A percentile compares a stretch with the other conserved stretches of the same genome.
Conservation (phyloP, 2,888 invertebrate genomes). For the Brachylomia viminalis region DNA sequence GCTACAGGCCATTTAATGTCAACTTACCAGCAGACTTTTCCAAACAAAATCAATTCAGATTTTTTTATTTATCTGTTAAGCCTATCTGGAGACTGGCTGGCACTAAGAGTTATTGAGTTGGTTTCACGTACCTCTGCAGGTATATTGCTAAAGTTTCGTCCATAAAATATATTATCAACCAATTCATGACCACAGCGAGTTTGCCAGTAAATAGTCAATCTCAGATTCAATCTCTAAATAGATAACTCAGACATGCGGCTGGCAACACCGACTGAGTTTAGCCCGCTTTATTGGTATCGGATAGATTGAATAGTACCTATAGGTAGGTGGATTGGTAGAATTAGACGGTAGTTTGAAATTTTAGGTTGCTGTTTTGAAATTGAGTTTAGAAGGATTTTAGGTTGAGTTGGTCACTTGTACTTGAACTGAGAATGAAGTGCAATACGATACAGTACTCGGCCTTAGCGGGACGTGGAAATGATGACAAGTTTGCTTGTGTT, state of each 20-base stretch:
- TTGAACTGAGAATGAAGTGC: too few relatives aligned
- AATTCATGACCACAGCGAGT: conserved; percentile 1
- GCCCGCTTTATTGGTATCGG: conserved; percentile 16
- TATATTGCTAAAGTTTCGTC: too few relatives aligned
- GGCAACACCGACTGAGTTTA: conserved; percentile 36
- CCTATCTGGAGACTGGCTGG: too few relatives aligned
- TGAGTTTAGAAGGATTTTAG: conserved; percentile 21
- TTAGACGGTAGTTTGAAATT: conserved; percentile 22
- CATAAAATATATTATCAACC: not conserved
- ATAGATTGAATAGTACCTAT: conserved; percentile 20
- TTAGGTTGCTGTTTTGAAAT: not conserved
- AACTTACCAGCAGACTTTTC: too few relatives aligned
- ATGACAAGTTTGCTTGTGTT: too few relatives aligned
- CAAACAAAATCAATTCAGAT: too few relatives aligned
- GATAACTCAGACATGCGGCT: conserved; percentile 18
- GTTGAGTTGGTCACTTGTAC: not conserved
- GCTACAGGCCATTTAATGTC: too few relatives aligned
- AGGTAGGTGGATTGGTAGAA: not conserved
- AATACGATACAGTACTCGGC: too few relatives aligned
- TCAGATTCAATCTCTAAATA: conserved; percentile 13
- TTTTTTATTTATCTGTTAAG: too few relatives aligned
- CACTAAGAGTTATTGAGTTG: too few relatives aligned
- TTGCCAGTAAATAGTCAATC: conserved; percentile 23
- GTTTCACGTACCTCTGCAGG: too few relatives aligned
- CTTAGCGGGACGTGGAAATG: too few relatives aligned